Percentiles rank a stretch among this genome's conserved stretches.
Evolutionary conservation across 2,797 vertebrate genomes (phyloP).

Genomic region (Euthynnus affinis): DNA sequence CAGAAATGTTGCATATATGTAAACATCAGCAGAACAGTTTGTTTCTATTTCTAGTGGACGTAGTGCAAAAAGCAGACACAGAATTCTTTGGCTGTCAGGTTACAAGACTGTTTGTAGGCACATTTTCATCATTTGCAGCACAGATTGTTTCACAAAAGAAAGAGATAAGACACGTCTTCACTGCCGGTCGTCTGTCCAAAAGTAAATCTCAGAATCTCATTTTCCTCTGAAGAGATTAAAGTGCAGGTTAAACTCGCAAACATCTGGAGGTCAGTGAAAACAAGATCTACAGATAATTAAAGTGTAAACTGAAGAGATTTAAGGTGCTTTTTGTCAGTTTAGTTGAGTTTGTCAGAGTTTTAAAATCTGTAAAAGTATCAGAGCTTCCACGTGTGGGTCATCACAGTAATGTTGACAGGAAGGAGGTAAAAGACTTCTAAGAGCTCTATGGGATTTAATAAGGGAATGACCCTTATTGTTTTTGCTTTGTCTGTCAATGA

Average conservation of each 20-base stretch:
- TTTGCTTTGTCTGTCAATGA: too few relatives aligned
- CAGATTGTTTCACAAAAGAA: neutral
- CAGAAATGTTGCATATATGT: neutral
- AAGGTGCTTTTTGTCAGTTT: neutral
- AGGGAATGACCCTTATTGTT: too few relatives aligned
- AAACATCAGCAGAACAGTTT: neutral
- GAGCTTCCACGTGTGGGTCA: too few relatives aligned
- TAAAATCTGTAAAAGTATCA: too few relatives aligned
- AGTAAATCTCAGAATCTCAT: slow-evolving; percentile 14
- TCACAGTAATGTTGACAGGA: too few relatives aligned
- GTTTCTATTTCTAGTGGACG: neutral
- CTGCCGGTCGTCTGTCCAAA: slow-evolving; percentile 2
- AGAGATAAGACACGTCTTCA: neutral
- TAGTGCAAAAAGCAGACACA: slow-evolving; percentile 29
- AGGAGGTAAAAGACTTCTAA: too few relatives aligned
- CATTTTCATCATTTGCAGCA: neutral
- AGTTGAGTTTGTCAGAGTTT: too few relatives aligned
- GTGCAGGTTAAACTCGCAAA: neutral
- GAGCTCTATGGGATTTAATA: too few relatives aligned
- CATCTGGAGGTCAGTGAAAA: neutral
- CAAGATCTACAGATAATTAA: too few relatives aligned
- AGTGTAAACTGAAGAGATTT: neutral
- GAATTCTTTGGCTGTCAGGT: neutral
- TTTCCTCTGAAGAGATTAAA: neutral
- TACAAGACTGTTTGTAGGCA: slow-evolving; percentile 7